Percentiles rank a stretch among this genome's conserved stretches.
phyloP scores from a whole-genome alignment of 2,888 invertebrate species.

The Mechanitis messenoides region DNA sequence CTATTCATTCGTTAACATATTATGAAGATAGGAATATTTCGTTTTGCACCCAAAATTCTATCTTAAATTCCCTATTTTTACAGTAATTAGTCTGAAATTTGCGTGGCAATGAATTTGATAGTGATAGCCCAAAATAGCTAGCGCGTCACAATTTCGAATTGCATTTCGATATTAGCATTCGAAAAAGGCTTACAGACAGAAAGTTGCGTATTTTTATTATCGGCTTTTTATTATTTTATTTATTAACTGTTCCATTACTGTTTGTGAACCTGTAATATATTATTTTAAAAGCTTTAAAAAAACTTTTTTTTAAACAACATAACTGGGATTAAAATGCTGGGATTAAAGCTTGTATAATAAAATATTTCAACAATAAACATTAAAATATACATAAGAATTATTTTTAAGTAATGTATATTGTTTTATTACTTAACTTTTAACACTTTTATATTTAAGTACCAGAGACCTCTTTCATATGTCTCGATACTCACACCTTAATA shows the following conservation, averaged over 20 bases:
- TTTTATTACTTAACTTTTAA: background rate
- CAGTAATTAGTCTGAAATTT: conserved; percentile 7
- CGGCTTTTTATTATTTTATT: conserved; percentile 3
- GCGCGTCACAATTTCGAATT: conserved; percentile 20
- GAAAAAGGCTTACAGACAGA: conserved; percentile 4
- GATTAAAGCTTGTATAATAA: no score
- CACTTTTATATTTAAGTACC: background rate
- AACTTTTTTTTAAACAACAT: no score
- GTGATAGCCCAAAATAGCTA: conserved; percentile 13
- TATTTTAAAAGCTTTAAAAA: background rate
- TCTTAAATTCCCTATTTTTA: conserved; percentile 7
- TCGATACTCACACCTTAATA: no score
- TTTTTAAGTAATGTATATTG: no score
- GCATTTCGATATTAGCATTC: conserved; percentile 11
- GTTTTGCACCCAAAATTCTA: conserved; percentile 1
- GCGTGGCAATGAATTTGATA: conserved; percentile 1
- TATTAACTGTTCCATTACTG: background rate
- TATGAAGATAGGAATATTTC: conserved; percentile 20
- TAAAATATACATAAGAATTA: background rate
- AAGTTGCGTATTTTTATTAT: conserved; percentile 10
- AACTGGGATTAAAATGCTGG: no score
- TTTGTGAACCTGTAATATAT: background rate
- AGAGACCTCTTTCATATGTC: conserved; percentile 14
- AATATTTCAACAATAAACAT: background rate
- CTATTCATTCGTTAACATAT: conserved; percentile 39